These are phyloP conservation scores for Lithodes maja DNA, from an alignment of 2,888 invertebrate species.

Conservation along the genomic window DNA sequence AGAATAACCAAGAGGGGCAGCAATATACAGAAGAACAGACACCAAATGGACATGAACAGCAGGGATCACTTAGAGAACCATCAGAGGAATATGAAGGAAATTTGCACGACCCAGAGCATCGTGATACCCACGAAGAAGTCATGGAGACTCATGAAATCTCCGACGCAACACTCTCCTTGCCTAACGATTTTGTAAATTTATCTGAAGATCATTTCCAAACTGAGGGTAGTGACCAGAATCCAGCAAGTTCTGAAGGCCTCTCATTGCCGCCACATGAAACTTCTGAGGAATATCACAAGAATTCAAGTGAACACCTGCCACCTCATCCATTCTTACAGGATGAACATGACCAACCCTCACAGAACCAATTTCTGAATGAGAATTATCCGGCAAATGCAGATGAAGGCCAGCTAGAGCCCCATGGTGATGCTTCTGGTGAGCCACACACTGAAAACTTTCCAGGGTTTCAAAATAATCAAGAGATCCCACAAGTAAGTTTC, in stretches of 20 bases:
- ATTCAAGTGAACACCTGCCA: background rate
- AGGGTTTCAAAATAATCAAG: background rate
- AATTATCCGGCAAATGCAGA: background rate
- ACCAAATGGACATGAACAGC: background rate
- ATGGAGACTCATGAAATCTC: no score
- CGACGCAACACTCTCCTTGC: no score
- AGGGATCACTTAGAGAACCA: background rate
- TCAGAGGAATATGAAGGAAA: background rate
- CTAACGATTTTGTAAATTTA: no score
- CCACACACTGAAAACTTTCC: background rate
- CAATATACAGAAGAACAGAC: background rate
- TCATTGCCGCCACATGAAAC: background rate
- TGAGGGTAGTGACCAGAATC: no score
- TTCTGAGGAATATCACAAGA: background rate
- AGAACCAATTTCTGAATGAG: background rate
- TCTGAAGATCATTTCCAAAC: no score
- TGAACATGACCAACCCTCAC: background rate
- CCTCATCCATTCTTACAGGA: conserved; percentile 9
- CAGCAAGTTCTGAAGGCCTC: background rate
- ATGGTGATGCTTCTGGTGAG: background rate
- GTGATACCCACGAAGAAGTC: no score
- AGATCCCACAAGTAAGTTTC: background rate
- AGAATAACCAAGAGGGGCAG: background rate
- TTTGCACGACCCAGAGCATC: background rate
- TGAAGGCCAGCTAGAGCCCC: conserved; percentile 1